A percentile compares a stretch with the other conserved stretches of the same genome.
Evolutionary conservation across 2,888 invertebrate species (phyloP).

Genomic region (Phragmatobia fuliginosa): DNA sequence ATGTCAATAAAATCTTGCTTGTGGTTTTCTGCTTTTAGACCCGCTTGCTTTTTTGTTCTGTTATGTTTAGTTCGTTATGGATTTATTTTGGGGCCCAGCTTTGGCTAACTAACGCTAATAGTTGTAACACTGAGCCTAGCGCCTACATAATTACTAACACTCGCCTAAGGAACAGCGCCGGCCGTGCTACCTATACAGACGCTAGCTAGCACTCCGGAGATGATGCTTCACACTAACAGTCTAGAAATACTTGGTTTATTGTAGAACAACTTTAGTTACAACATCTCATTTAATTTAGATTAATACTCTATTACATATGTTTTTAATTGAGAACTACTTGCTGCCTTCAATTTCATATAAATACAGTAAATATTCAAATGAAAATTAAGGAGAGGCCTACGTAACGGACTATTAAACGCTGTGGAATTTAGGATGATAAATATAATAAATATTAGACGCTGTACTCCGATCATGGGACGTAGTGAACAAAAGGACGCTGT

Average conservation of each 20-base stretch:
- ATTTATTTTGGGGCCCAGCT: constrained; percentile 72
- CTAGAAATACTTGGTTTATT: not conserved
- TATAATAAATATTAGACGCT: not conserved
- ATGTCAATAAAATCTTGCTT: constrained; percentile 81
- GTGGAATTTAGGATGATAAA: no score
- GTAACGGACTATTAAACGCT: no score
- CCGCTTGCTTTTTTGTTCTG: constrained; percentile 79
- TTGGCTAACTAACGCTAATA: constrained; percentile 54
- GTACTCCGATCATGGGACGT: not conserved
- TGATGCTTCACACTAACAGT: not conserved
- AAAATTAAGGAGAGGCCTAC: no score
- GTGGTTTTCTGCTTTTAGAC: constrained; percentile 84
- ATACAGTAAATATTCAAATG: not conserved
- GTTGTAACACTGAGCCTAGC: constrained; percentile 46
- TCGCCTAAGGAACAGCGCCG: constrained; percentile 14
- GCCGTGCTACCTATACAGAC: not conserved
- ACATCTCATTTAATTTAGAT: not conserved
- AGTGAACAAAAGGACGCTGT: not conserved
- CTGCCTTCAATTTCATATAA: constrained; percentile 9
- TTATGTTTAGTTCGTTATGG: constrained; percentile 58
- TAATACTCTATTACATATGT: not conserved
- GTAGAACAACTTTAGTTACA: not conserved
- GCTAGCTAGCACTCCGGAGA: not conserved
- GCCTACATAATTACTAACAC: constrained; percentile 47
- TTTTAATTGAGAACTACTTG: not conserved